These are phyloP conservation scores for Sphaerophoria taeniata DNA, from an alignment of 2,888 invertebrate genomes.

Conservation along the genomic window DNA sequence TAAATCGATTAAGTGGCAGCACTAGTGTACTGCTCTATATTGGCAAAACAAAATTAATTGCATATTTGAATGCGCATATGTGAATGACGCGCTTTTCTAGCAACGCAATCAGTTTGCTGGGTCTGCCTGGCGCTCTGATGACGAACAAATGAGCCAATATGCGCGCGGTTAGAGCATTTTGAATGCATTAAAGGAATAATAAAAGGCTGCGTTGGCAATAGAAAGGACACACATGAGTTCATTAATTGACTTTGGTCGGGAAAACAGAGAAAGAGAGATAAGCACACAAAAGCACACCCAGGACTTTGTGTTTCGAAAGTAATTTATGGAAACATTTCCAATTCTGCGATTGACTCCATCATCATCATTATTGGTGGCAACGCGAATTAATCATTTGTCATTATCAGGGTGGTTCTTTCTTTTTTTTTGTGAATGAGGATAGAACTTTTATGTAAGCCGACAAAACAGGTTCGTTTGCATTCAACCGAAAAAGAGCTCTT, in stretches of 20 bases:
- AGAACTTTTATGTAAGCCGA: conserved; percentile 20
- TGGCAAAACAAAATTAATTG: conserved; percentile 63
- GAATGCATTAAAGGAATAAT: conserved; percentile 59
- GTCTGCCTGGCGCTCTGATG: not conserved
- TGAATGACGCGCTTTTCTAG: conserved; percentile 6
- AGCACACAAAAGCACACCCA: not conserved
- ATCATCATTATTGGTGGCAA: conserved; percentile 48
- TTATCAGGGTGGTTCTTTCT: conserved; percentile 30
- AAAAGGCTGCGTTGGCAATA: conserved; percentile 2
- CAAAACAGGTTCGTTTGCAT: not conserved
- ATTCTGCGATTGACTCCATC: conserved; percentile 57
- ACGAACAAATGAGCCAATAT: conserved; percentile 20
- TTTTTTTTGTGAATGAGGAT: not conserved
- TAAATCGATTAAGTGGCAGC: conserved; percentile 48
- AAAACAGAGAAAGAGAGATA: not conserved
- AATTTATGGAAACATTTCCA: conserved; percentile 64
- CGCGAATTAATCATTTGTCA: conserved; percentile 61
- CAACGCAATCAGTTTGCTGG: not conserved
- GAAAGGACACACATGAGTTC: conserved; percentile 47
- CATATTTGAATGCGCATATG: conserved; percentile 67
- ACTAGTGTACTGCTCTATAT: not conserved
- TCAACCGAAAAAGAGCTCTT: conserved; percentile 7
- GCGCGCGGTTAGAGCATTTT: conserved; percentile 33
- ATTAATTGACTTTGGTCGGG: conserved; percentile 63
- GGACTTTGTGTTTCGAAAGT: conserved; percentile 27